Evolutionary conservation across 2,113 vertebrate species (phyloP).

Genomic region (Theristicus caerulescens): DNA sequence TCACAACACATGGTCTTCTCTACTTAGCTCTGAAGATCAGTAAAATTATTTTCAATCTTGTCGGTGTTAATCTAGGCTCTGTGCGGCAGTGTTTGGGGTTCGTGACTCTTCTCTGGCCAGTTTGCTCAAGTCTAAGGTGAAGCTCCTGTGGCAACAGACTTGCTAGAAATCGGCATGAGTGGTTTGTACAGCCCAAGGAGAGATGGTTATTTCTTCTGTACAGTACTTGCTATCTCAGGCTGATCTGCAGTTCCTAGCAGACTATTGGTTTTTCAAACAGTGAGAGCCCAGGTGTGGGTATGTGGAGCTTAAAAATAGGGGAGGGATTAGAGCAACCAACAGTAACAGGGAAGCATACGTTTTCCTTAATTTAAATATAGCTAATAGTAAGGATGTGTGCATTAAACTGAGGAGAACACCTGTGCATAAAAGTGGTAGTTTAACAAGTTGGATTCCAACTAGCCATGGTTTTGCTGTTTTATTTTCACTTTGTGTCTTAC

Average conservation of each 20-base stretch:
- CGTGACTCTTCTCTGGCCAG: neutral
- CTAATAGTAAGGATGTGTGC: neutral
- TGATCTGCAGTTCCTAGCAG: neutral
- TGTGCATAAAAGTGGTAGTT: neutral
- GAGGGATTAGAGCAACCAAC: neutral
- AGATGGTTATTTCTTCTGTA: neutral
- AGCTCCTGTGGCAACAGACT: neutral
- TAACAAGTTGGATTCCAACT: neutral
- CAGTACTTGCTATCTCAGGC: neutral
- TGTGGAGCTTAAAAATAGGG: neutral
- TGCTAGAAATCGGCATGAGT: neutral
- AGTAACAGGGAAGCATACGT: neutral
- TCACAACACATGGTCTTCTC: neutral
- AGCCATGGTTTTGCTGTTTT: neutral
- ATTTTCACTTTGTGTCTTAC: neutral
- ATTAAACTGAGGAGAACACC: neutral
- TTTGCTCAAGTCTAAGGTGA: neutral
- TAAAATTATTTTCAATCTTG: neutral
- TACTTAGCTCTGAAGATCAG: neutral
- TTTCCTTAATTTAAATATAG: neutral
- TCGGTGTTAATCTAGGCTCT: neutral
- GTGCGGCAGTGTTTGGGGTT: neutral
- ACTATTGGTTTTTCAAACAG: neutral
- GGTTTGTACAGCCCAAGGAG: neutral
- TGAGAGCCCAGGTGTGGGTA: neutral